A percentile compares a stretch with the other conserved stretches of the same genome.
These are phyloP conservation scores for Euglossa dilemma DNA, from an alignment of 1,140 invertebrate species.

Conservation along the genomic window DNA sequence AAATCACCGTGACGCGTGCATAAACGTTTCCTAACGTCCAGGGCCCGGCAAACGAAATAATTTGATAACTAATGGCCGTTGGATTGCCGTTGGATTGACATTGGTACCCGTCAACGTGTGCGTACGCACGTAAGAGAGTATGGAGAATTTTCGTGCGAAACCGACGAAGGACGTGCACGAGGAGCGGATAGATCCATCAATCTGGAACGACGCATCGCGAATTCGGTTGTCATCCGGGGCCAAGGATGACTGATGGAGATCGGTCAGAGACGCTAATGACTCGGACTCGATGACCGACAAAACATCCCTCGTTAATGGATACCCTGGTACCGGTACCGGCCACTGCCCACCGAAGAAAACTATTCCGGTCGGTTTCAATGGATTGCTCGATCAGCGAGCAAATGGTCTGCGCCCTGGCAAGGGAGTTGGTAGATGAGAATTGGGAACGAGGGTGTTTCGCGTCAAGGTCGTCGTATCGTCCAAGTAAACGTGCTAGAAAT, in stretches of 20 bases:
- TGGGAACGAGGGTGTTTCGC: not conserved
- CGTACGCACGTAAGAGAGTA: slow-evolving; percentile 15
- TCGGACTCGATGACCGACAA: slow-evolving; percentile 62
- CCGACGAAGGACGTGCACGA: slow-evolving; percentile 56
- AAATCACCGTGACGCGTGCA: slow-evolving; percentile 68
- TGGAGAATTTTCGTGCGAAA: slow-evolving; percentile 53
- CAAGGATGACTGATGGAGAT: slow-evolving; percentile 71
- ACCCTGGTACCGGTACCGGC: slow-evolving; percentile 45
- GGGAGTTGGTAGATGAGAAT: not conserved
- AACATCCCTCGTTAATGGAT: slow-evolving; percentile 68
- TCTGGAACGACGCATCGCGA: slow-evolving; percentile 59
- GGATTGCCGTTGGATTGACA: slow-evolving; percentile 51
- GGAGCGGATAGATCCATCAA: slow-evolving; percentile 69
- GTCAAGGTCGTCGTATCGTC: too few species aligned
- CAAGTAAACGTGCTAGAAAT: not conserved
- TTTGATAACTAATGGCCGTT: slow-evolving; percentile 67
- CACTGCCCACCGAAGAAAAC: slow-evolving; percentile 32
- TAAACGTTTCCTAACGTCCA: slow-evolving; percentile 67
- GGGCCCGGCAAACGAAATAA: slow-evolving; percentile 58
- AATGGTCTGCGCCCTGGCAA: not conserved
- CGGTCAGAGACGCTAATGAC: slow-evolving; percentile 66
- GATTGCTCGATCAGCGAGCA: not conserved
- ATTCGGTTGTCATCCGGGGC: slow-evolving; percentile 59
- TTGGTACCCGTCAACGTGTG: not conserved
- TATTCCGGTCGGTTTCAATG: slow-evolving; percentile 9